Percentiles rank a stretch among this genome's conserved stretches.
phyloP scores from a whole-genome alignment of 2,888 invertebrate genomes.

The Papilio protenor region DNA sequence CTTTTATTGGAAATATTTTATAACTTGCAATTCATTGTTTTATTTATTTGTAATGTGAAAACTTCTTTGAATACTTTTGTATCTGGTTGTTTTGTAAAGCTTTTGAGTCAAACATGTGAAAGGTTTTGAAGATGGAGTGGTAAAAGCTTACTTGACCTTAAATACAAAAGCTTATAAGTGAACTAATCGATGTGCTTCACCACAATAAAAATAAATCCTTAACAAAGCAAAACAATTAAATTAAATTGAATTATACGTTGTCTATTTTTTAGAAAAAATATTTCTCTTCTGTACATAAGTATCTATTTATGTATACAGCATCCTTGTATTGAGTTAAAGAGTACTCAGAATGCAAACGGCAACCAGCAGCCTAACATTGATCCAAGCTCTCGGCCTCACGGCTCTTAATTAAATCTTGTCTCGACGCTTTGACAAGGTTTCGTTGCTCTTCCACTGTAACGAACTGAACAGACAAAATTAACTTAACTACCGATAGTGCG shows the following conservation, averaged over 20 bases:
- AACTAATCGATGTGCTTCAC: neutral
- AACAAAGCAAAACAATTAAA: neutral
- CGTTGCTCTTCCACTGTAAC: slow-evolving; percentile 26
- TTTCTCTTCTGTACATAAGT: neutral
- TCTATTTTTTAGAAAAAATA: no score
- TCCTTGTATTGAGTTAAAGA: slow-evolving; percentile 24
- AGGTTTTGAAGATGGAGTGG: neutral
- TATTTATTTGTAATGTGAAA: neutral
- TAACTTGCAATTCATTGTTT: neutral
- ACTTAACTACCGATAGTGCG: slow-evolving; percentile 31
- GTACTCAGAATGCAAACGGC: slow-evolving; percentile 37
- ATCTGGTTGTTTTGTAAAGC: neutral
- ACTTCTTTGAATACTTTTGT: neutral
- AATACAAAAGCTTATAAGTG: neutral
- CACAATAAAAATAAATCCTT: neutral
- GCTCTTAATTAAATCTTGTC: slow-evolving; percentile 42
- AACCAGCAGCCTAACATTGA: slow-evolving; percentile 37
- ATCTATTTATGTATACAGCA: neutral
- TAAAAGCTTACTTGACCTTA: slow-evolving; percentile 16
- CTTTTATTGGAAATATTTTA: neutral
- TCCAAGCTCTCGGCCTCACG: slow-evolving; percentile 32
- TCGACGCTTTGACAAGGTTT: slow-evolving; percentile 37
- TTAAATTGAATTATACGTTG: neutral
- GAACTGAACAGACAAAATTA: slow-evolving; percentile 33
- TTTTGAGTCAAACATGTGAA: slow-evolving; percentile 9